Percentiles rank a stretch among this genome's conserved stretches.
Conservation (phyloP, 1,140 invertebrate genomes). For the Leptonema lineaticorne region DNA sequence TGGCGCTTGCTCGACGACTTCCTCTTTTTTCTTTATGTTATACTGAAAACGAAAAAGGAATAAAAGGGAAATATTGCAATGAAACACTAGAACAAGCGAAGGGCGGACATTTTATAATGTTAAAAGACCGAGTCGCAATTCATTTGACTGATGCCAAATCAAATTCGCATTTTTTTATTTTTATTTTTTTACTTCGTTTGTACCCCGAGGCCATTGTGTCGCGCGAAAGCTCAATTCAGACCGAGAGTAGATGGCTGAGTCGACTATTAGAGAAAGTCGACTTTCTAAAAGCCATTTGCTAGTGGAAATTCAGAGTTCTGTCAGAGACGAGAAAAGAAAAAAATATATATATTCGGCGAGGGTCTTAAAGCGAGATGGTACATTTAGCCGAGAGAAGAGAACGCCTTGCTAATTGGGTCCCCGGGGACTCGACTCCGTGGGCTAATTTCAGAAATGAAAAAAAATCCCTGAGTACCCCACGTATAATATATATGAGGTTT, state of each 20-base stretch:
- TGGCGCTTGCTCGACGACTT: constrained; percentile 74
- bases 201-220: no score
- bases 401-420: constrained; percentile 29
- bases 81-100: neutral
- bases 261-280: neutral
- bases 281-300: neutral
- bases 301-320: neutral
- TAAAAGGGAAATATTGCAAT: no score
- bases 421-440: neutral
- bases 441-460: constrained; percentile 3
- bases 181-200: neutral
- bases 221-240: neutral
- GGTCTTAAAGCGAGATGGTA: neutral
- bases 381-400: constrained; percentile 7
- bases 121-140: neutral
- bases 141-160: neutral
- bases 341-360: neutral
- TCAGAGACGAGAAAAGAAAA: neutral
- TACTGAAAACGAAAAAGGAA: constrained; percentile 71
- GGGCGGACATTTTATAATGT: neutral
- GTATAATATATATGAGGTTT: neutral
- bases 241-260: neutral
- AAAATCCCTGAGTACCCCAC: constrained; percentile 11
- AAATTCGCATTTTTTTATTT: neutral
- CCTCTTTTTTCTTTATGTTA: constrained; percentile 97